Evolutionary conservation across 2,888 invertebrate species (phyloP).

Genomic region (Drosophila diplacantha): DNA sequence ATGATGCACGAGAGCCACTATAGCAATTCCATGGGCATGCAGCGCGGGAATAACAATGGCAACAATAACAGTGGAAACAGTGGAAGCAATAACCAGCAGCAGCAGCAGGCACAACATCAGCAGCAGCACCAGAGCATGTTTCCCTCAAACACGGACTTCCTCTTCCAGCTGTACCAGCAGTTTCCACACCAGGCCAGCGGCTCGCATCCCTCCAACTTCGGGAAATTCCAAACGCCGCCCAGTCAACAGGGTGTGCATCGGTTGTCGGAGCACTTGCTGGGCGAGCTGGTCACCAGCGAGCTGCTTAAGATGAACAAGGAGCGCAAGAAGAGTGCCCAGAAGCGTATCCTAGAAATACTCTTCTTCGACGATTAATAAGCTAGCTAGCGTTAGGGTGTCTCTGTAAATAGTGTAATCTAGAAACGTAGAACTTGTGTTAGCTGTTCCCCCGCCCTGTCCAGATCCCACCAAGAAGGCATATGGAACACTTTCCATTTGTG

Average conservation of each 20-base stretch:
- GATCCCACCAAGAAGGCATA: slow-evolving; percentile 57
- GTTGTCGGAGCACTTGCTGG: slow-evolving; percentile 76
- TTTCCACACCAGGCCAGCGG: slow-evolving; percentile 68
- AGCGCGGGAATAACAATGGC: slow-evolving; percentile 42
- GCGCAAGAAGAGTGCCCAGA: slow-evolving; percentile 76
- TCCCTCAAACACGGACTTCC: slow-evolving; percentile 75
- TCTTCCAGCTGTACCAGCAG: slow-evolving; percentile 77
- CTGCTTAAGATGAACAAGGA: slow-evolving; percentile 77
- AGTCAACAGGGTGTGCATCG: slow-evolving; percentile 66
- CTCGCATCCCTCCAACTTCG: slow-evolving; percentile 60
- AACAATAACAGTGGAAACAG: slow-evolving; percentile 34
- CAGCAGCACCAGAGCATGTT: slow-evolving; percentile 65
- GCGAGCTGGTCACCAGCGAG: slow-evolving; percentile 77
- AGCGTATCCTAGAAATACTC: slow-evolving; percentile 77
- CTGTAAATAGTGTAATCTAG: slow-evolving; percentile 47
- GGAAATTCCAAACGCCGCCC: slow-evolving; percentile 71
- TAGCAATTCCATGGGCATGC: slow-evolving; percentile 46
- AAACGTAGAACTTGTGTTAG: slow-evolving; percentile 9
- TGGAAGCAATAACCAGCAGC: slow-evolving; percentile 46
- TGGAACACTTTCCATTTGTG: slow-evolving; percentile 51
- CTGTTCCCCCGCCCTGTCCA: slow-evolving; percentile 4
- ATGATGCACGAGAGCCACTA: slow-evolving; percentile 64
- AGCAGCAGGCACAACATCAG: slow-evolving; percentile 41
- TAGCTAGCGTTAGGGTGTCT: slow-evolving; percentile 15
- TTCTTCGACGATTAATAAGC: slow-evolving; percentile 76